Evolutionary conservation across 2,888 invertebrate species (phyloP), one percentile per base, ranked within the genome.

Genomic region (Eilema caniola): DNA sequence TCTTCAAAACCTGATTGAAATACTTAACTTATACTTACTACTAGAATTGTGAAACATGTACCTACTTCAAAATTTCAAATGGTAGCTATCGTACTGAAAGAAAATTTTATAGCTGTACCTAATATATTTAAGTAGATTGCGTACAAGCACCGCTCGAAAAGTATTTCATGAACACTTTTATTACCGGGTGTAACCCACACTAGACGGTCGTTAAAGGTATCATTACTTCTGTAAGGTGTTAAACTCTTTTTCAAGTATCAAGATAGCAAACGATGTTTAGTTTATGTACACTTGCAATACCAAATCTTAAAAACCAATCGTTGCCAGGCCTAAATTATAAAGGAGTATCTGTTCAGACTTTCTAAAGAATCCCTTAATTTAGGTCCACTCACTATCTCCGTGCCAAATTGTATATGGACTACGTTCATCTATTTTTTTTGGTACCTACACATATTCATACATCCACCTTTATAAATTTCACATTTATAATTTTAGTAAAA

Each of bases 91-190:
- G 41, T 4, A 16, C 41, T 14, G 41, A 16, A 41, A 41, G 16
- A 41, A 33, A 20, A 14, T 47, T 47, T 47, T 47, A 47, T 47
- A 47, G 47, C 47, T 1, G 47, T 47, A n/a, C n/a, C n/a, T n/a
- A 47, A 47, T 47, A 47, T 20, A 47, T 47, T 47, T 59, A 59
- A 47, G 53, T 53, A 59, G 12, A 25, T n/a, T 25, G 24, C 57
- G 57, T 7, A 59, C 57, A 59, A 25, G 57, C 7, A 24, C 20
- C 53, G 20, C 53, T 53, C 53, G 53, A 53, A 53, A 53, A 53
- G 53, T 8, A 53, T 53, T 53, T 53, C 53, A 53, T 53, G 53
- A 53, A 53, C 53, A 53, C n/a, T 53, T 53, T 53, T 53, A 53
- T 53, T 53, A 2, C 53, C 2, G 53, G 53, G 20, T 53, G 53